Evolutionary conservation across 2,888 invertebrate genomes (phyloP), one percentile per base, ranked within the genome.

Genomic region (Thecocarcelia acutangulata): DNA sequence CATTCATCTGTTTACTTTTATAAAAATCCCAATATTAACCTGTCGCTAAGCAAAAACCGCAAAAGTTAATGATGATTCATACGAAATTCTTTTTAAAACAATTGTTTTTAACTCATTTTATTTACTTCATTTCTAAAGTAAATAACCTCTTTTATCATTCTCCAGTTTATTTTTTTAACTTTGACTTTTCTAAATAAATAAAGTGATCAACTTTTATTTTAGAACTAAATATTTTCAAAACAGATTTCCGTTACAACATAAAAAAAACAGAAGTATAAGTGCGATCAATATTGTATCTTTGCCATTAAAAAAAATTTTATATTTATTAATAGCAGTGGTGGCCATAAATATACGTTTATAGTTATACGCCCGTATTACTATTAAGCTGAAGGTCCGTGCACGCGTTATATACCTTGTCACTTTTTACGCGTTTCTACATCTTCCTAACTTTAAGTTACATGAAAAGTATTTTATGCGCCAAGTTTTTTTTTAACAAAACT

Each of bases 191-290:
- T 50, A 46, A 48, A 40, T 15, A n/a, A 33, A 15, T 58, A 15
- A 9, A 17, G 17, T 24, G 6, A 11, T 21, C 24, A 8, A 15
- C 5, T 40, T 19, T 58, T 8, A 15, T 59, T n/a, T n/a, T n/a
- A n/a, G 5, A 48, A 19, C 9, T 12, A 48, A 5, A 0, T 1
- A 42, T 52, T 54, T 61, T n/a, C 3, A 61, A 69, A 76, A 50
- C 54, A 54, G 54, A 72, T 76, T 72, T 76, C 61, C 76, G 76
- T 76, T 76, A 69, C 54, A 54, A 63, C 33, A n/a, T n/a, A n/a
- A 59, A 46, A 58, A 52, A 5, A 11, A 24, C 50, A 50, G 33
- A 8, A 21, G 19, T 8, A 44, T 70, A 13, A 68, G 15, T 66
- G 3, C 21, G 19, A 11, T 1, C 28, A 17, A 40, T 40, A 24